Evolutionary conservation across 1,140 invertebrate species (phyloP).

Genomic region (Eupeodes corollae): DNA sequence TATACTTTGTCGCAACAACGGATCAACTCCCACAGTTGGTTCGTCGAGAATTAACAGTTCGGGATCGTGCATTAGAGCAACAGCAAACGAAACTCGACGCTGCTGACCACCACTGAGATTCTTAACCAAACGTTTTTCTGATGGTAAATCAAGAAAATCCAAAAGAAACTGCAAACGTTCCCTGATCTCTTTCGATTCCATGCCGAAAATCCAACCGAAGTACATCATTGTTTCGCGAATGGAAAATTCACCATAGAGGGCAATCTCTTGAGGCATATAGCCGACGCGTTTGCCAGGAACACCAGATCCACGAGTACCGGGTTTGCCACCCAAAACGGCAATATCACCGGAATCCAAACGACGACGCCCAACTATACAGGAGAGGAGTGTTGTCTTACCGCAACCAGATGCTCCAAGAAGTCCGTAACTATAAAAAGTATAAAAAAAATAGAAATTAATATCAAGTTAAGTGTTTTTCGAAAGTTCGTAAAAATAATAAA

Average conservation of each 20-base stretch:
- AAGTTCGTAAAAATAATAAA: too few relatives aligned
- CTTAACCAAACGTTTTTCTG: slow-evolving; percentile 72
- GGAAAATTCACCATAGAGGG: slow-evolving; percentile 87
- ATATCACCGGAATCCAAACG: slow-evolving; percentile 67
- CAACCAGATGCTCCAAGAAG: slow-evolving; percentile 74
- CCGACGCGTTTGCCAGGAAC: slow-evolving; percentile 79
- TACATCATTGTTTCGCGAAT: slow-evolving; percentile 92
- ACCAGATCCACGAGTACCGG: slow-evolving; percentile 70
- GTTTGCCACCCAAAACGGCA: slow-evolving; percentile 69
- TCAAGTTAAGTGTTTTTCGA: too few relatives aligned
- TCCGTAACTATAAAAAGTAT: slow-evolving; percentile 57
- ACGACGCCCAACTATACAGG: slow-evolving; percentile 71
- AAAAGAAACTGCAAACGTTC: slow-evolving; percentile 77
- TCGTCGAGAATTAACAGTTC: slow-evolving; percentile 89
- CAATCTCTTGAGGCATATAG: slow-evolving; percentile 83
- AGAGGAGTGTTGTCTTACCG: slow-evolving; percentile 72
- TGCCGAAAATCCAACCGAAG: slow-evolving; percentile 92
- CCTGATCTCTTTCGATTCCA: slow-evolving; percentile 67
- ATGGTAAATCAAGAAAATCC: slow-evolving; percentile 79
- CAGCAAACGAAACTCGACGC: slow-evolving; percentile 81
- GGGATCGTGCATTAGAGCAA: slow-evolving; percentile 85
- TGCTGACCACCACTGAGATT: slow-evolving; percentile 90
- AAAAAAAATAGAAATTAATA: slow-evolving; percentile 1
- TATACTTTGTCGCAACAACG: slow-evolving; percentile 76
- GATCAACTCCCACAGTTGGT: slow-evolving; percentile 89